Conservation (phyloP, 2,113 vertebrate genomes). For the Macrotis lagotis region DNA sequence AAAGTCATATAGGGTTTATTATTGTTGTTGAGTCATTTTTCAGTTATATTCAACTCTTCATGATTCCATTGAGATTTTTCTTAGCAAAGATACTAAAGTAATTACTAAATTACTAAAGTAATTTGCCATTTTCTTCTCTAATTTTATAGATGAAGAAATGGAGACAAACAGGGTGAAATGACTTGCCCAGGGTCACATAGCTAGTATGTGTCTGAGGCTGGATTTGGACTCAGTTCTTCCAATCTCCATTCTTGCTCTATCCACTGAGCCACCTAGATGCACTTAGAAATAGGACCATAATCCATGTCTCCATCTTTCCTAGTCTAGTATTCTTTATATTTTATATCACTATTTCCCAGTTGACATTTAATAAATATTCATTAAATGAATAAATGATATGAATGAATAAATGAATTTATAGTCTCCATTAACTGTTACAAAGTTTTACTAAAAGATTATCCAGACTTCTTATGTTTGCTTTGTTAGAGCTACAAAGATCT, state of each 20-base stretch:
- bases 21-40: neutral
- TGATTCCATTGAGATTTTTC: neutral
- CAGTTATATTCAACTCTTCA: neutral
- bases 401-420: neutral
- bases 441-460: neutral
- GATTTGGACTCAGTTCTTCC: neutral
- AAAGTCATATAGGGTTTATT: neutral
- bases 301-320: neutral
- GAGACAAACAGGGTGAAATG: neutral
- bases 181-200: neutral
- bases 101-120: neutral
- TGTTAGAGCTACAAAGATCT: neutral
- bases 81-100: neutral
- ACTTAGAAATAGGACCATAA: neutral
- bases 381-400: neutral
- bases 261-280: neutral
- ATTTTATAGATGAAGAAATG: neutral
- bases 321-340: neutral
- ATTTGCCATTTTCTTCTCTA: neutral
- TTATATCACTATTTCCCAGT: neutral
- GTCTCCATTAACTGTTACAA: neutral
- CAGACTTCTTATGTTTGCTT: neutral
- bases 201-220: neutral
- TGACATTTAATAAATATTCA: neutral
- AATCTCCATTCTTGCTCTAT: neutral